Base-by-base conservation (phyloP, 2,797 vertebrate genomes). In the Xenentodon cancila region DNA sequence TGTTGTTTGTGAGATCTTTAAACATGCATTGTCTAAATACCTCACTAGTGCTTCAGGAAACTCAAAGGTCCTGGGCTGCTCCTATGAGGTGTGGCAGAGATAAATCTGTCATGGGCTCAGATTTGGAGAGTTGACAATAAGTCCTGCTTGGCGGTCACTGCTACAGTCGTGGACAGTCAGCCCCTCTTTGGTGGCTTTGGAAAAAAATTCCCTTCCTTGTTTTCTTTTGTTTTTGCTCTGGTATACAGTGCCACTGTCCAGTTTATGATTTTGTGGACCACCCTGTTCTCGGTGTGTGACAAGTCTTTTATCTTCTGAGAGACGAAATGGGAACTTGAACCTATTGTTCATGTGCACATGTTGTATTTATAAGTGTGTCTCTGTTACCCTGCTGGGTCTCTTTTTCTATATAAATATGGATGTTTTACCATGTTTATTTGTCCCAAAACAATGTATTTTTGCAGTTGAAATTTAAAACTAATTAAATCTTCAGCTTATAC, bases 31-130 rank as follows among this genome's bases (percentile, higher is more conserved):
- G 48, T 77, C 45, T 66, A 60, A 77, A 81, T 76, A 47, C 71
- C 64, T 65, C 67, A 49, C 50, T 48, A 43, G 45, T 25, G 49
- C 58, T 52, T 18, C 53, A 81, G 55, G 69, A 80, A 82, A 68
- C 62, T 62, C 1, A 9, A 48, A 65, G 34, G 53, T 66, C 63
- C 17, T 16, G 22, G 50, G 65, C 64, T 80, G 53, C 63, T 80
- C 62, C 72, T 17, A 49, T 49, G 53, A 75, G 82, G 82, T 65
- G 82, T 77, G 86, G 65, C 21, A 16, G 50, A 58, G 49, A 84
- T 88, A 87, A 82, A 81, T 81, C 81, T 75, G 67, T 79, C 73
- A 77, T 18, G 0, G 50, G 54, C 49, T 71, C 45, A 32, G 65
- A 85, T 85, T 60, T 57, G 34, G 59, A 75, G 71, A 50, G 45